phyloP scores from a whole-genome alignment of 2,888 invertebrate genomes.

The Archips xylosteana region DNA sequence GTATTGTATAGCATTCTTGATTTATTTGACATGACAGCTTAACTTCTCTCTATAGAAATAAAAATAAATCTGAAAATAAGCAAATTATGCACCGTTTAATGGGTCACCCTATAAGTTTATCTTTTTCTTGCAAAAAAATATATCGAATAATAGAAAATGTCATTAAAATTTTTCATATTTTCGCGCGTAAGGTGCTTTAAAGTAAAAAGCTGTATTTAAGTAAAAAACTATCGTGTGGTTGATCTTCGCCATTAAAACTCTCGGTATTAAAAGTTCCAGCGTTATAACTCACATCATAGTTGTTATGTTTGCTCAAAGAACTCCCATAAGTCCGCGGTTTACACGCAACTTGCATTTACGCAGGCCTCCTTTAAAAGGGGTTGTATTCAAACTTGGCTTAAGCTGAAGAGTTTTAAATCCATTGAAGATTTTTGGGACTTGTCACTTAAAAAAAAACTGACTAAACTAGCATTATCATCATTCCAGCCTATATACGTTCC shows the following conservation, averaged over 20 bases:
- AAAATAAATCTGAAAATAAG: too few relatives aligned
- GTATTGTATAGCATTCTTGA: too few relatives aligned
- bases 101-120: too few relatives aligned
- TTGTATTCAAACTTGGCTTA: conserved; percentile 29
- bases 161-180: too few relatives aligned
- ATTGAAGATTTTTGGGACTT: conserved; percentile 12
- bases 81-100: too few relatives aligned
- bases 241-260: conserved; percentile 13
- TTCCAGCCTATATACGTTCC: too few relatives aligned
- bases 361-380: conserved; percentile 33
- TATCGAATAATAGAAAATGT: too few relatives aligned
- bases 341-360: conserved; percentile 38
- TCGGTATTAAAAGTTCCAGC: conserved; percentile 25
- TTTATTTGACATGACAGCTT: too few relatives aligned
- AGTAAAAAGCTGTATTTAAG: not conserved
- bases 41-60: too few relatives aligned
- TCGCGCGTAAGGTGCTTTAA: not conserved
- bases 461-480: too few relatives aligned
- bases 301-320: conserved; percentile 25
- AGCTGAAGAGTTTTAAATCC: conserved; percentile 11
- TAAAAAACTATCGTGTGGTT: not conserved
- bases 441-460: too few relatives aligned
- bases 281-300: conserved; percentile 20
- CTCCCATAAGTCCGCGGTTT: conserved; percentile 35
- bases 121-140: too few relatives aligned